A percentile compares a stretch with the other conserved stretches of the same genome.
Conservation (phyloP, 2,797 vertebrate species). For the Muscicapa comitata region DNA sequence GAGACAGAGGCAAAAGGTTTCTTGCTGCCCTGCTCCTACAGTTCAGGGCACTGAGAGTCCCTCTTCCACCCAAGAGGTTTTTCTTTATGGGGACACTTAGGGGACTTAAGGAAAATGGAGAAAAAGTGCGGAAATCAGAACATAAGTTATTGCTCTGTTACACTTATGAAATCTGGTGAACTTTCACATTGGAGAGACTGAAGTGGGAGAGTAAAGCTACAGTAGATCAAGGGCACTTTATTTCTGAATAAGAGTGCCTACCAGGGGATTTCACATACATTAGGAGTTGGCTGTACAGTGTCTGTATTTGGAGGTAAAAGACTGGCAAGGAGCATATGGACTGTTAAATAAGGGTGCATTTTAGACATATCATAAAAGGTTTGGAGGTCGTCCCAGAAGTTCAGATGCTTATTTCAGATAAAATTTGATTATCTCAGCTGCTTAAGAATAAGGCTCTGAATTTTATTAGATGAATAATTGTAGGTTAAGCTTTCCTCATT, state of each 20-base stretch:
- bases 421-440: constrained; percentile 16
- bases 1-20: neutral
- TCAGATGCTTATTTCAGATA: constrained; percentile 35
- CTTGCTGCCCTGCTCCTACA: neutral
- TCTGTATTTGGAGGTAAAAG: neutral
- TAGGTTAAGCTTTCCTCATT: neutral
- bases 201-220: neutral
- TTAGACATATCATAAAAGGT: constrained; percentile 26
- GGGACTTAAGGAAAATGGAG: neutral
- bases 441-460: neutral
- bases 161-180: neutral
- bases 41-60: neutral
- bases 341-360: constrained; percentile 25
- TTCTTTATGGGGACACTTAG: neutral
- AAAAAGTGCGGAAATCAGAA: neutral
- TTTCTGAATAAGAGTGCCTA: constrained; percentile 11
- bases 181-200: constrained; percentile 7
- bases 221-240: constrained; percentile 37
- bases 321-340: constrained; percentile 6
- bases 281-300: neutral
- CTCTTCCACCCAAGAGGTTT: neutral
- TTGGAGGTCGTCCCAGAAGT: constrained; percentile 54
- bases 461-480: constrained; percentile 28
- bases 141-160: constrained; percentile 30
- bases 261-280: constrained; percentile 17